Percentiles rank a stretch among this genome's conserved stretches.
These are phyloP conservation scores for Plagiodera versicolora DNA, from an alignment of 2,888 invertebrate genomes.

Conservation along the genomic window DNA sequence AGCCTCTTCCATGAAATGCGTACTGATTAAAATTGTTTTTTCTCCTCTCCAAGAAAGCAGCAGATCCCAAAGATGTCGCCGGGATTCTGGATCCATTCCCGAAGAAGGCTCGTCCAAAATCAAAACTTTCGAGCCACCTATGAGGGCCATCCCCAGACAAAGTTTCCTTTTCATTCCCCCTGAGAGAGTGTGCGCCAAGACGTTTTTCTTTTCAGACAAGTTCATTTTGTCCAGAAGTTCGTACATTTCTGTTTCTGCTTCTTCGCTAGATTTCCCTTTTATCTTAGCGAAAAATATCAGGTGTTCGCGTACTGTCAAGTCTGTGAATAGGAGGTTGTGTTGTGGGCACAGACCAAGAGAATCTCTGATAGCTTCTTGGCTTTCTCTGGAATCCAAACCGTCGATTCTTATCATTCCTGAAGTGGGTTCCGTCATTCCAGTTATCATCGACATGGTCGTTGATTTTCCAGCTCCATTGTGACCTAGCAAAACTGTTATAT, in stretches of 20 bases:
- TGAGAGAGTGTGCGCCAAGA: slow-evolving; percentile 68
- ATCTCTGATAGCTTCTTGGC: slow-evolving; percentile 68
- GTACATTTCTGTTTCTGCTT: slow-evolving; percentile 59
- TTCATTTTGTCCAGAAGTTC: slow-evolving; percentile 62
- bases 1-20: slow-evolving; percentile 96
- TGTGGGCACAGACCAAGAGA: slow-evolving; percentile 90
- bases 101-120: slow-evolving; percentile 87
- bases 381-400: slow-evolving; percentile 68
- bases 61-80: slow-evolving; percentile 86
- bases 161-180: slow-evolving; percentile 94
- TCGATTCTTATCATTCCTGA: slow-evolving; percentile 72
- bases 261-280: slow-evolving; percentile 59
- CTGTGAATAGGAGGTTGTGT: slow-evolving; percentile 81
- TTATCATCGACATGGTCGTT: slow-evolving; percentile 73
- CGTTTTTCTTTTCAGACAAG: slow-evolving; percentile 64
- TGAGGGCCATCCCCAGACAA: slow-evolving; percentile 82
- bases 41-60: slow-evolving; percentile 64
- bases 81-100: slow-evolving; percentile 87
- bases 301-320: slow-evolving; percentile 84
- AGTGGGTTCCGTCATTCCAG: slow-evolving; percentile 70
- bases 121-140: slow-evolving; percentile 71
- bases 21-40: slow-evolving; percentile 83
- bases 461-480: slow-evolving; percentile 61
- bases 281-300: slow-evolving; percentile 79
- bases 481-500: slow-evolving; percentile 85